Conservation (phyloP, 2,888 invertebrate species). For the Lithosia quadra region DNA sequence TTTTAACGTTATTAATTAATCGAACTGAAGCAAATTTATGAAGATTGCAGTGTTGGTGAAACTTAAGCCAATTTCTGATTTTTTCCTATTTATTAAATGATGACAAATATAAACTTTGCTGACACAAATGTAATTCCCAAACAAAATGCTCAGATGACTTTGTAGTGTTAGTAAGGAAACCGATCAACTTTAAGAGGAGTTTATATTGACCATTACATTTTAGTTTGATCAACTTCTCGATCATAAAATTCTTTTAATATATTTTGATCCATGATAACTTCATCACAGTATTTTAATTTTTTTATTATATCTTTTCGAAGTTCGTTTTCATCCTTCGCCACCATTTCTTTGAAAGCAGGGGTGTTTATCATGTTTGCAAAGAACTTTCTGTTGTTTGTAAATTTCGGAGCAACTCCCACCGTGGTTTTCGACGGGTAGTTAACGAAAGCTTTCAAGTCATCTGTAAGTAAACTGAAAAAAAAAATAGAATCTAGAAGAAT, state of each 20-base stretch:
- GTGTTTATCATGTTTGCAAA: conserved; percentile 74
- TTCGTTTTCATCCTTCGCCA: conserved; percentile 64
- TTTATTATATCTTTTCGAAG: conserved; percentile 57
- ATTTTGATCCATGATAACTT: conserved; percentile 61
- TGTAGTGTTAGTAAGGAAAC: too few relatives aligned
- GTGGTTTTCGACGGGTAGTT: conserved; percentile 74
- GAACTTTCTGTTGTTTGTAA: conserved; percentile 74
- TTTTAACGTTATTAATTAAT: too few relatives aligned
- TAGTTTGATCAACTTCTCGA: conserved; percentile 67
- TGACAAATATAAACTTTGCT: too few relatives aligned
- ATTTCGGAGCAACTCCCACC: conserved; percentile 70
- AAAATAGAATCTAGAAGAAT: too few relatives aligned
- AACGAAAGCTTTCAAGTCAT: conserved; percentile 67
- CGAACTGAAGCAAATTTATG: too few relatives aligned
- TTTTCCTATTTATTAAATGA: too few relatives aligned
- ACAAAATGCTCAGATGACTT: too few relatives aligned
- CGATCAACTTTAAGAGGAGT: neutral
- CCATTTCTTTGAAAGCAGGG: conserved; percentile 65
- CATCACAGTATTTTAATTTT: conserved; percentile 73
- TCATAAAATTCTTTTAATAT: conserved; percentile 67
- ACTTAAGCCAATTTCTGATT: too few relatives aligned
- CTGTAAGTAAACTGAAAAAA: conserved; percentile 64
- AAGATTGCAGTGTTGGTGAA: too few relatives aligned
- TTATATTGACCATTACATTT: conserved; percentile 41
- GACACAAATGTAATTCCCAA: too few relatives aligned